phyloP scores from a whole-genome alignment of 2,797 vertebrate genomes.

The Dendrocincla tyrannina region DNA sequence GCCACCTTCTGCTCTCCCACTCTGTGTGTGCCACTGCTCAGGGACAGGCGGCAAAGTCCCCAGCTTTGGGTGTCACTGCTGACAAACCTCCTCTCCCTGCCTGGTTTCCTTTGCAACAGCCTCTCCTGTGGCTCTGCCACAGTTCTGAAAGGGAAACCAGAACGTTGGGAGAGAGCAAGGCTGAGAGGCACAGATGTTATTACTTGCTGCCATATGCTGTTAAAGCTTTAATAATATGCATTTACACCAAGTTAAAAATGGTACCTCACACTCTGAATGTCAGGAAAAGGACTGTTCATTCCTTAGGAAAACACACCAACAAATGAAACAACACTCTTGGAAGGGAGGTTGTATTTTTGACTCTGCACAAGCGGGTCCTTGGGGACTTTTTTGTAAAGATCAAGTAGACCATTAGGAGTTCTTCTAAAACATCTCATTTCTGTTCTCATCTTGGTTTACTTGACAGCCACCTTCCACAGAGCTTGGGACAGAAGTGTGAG shows the following conservation, averaged over 20 bases:
- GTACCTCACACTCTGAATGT: neutral
- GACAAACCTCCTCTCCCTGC: neutral
- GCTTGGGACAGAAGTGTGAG: neutral
- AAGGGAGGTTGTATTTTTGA: neutral
- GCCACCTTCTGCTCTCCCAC: neutral
- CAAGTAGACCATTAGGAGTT: conserved; percentile 12
- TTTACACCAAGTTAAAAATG: conserved; percentile 7
- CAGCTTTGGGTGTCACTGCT: neutral
- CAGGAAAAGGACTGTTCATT: neutral
- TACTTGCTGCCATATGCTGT: conserved; percentile 15
- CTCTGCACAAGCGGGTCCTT: neutral
- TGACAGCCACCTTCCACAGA: neutral
- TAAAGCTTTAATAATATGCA: conserved; percentile 19
- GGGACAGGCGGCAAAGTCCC: neutral
- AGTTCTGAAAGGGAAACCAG: neutral
- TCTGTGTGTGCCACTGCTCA: neutral
- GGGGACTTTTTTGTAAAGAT: neutral
- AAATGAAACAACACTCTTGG: neutral
- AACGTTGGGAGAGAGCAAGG: neutral
- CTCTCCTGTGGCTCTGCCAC: neutral
- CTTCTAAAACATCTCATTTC: conserved; percentile 23
- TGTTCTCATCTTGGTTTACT: neutral
- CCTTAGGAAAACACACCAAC: neutral
- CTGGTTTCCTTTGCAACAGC: neutral
- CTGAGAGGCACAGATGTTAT: conserved; percentile 16